phyloP scores from a whole-genome alignment of 2,797 vertebrate species.

The Premnoplex brunnescens region DNA sequence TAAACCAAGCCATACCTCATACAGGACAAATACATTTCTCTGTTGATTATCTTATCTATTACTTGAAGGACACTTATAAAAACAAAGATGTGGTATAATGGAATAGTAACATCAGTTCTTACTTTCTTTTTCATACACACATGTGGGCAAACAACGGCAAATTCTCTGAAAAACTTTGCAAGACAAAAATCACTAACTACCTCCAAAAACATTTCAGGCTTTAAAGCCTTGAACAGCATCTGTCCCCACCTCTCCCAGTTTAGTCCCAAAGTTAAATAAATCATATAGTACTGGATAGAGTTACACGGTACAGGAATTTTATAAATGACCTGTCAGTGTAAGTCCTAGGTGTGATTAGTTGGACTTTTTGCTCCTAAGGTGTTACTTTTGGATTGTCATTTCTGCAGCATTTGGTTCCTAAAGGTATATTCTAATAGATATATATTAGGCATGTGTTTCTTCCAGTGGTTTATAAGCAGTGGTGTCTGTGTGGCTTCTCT shows the following conservation, averaged over 20 bases:
- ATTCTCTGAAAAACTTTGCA: not conserved
- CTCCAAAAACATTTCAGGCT: not conserved
- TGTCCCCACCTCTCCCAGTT: slow-evolving; percentile 12
- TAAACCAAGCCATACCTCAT: not conserved
- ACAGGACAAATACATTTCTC: not conserved
- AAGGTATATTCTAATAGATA: not conserved
- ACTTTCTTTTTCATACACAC: not conserved
- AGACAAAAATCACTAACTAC: not conserved
- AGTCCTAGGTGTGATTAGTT: not conserved
- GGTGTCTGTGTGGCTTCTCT: not conserved
- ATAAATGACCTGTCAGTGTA: slow-evolving; percentile 55
- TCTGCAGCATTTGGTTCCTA: not conserved
- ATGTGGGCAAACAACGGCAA: not conserved
- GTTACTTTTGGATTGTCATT: slow-evolving; percentile 17
- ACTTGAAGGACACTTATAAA: not conserved
- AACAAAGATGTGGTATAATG: not conserved
- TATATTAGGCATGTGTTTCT: not conserved
- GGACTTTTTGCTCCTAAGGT: slow-evolving; percentile 30
- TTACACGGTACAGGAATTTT: slow-evolving; percentile 37
- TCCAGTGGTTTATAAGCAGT: not conserved
- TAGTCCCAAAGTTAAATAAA: slow-evolving; percentile 64
- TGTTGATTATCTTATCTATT: not conserved
- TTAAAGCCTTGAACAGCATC: slow-evolving; percentile 19
- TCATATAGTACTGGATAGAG: slow-evolving; percentile 46
- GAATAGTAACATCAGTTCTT: not conserved